Evolutionary conservation across 2,888 invertebrate genomes (phyloP).

Genomic region (Drosophila helvetica): DNA sequence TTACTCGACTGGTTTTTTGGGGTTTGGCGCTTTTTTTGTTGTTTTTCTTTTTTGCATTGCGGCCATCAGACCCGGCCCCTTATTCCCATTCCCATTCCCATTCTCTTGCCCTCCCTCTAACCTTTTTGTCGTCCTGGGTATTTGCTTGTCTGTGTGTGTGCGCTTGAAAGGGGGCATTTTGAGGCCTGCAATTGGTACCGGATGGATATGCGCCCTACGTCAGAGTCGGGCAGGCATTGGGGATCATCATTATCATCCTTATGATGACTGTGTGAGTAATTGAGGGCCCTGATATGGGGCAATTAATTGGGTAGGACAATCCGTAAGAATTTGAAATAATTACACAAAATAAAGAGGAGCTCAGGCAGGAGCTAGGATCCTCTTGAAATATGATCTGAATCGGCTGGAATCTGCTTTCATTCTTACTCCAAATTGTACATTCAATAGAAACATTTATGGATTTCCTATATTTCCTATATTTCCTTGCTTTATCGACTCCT

Average conservation of each 20-base stretch:
- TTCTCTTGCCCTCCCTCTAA: slow-evolving; percentile 50
- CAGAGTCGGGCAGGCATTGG: not conserved
- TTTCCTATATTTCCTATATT: too few species aligned
- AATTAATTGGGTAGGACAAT: not conserved
- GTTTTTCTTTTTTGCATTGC: slow-evolving; percentile 16
- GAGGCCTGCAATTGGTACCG: slow-evolving; percentile 28
- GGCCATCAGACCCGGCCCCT: slow-evolving; percentile 55
- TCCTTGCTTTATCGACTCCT: too few species aligned
- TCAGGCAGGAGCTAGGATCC: too few species aligned
- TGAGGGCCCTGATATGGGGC: not conserved
- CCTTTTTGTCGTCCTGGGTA: slow-evolving; percentile 39
- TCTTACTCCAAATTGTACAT: too few species aligned
- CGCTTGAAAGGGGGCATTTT: too few species aligned
- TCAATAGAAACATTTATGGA: too few species aligned
- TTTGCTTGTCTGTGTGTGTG: slow-evolving; percentile 16
- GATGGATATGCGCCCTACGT: slow-evolving; percentile 37
- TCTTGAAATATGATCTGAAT: not conserved
- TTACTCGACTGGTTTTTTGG: slow-evolving; percentile 76
- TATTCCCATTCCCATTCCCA: slow-evolving; percentile 16
- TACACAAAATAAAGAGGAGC: not conserved
- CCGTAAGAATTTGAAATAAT: not conserved
- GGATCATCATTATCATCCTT: not conserved
- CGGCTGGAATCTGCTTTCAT: too few species aligned
- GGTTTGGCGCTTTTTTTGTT: slow-evolving; percentile 60
- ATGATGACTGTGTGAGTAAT: not conserved